These are phyloP conservation scores for Aspidiotus destructor DNA, from an alignment of 2,888 invertebrate genomes.

Conservation along the genomic window DNA sequence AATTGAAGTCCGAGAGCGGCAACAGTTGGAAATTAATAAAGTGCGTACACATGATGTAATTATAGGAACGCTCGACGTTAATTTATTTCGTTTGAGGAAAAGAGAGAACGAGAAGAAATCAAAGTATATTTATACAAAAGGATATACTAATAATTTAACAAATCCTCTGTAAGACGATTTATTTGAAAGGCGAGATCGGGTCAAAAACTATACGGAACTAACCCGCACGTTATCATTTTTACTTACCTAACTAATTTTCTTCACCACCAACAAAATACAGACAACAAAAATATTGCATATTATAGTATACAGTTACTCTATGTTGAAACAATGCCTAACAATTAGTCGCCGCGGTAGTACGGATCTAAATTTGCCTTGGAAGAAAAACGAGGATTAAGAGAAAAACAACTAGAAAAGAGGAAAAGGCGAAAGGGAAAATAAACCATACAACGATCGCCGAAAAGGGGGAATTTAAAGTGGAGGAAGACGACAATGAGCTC, in stretches of 20 bases:
- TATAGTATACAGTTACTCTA: neutral
- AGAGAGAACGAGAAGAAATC: neutral
- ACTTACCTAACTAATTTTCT: neutral
- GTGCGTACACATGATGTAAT: neutral
- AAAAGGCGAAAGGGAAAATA: conserved; percentile 5
- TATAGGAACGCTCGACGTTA: neutral
- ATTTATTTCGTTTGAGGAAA: neutral
- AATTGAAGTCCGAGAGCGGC: neutral
- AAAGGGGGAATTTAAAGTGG: neutral
- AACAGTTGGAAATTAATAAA: neutral
- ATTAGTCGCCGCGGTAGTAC: neutral
- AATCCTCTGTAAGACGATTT: neutral
- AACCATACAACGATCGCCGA: neutral
- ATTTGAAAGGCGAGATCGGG: neutral
- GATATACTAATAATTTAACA: neutral
- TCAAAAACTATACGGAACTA: neutral
- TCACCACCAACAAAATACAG: neutral
- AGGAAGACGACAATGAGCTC: conserved; percentile 29
- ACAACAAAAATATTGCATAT: neutral
- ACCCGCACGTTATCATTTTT: neutral
- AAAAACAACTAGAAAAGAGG: conserved; percentile 25
- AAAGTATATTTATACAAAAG: neutral
- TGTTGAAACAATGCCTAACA: conserved; percentile 2
- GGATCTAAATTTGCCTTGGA: neutral
- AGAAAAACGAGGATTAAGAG: conserved; percentile 2